A percentile compares a stretch with the other conserved stretches of the same genome.
These are phyloP conservation scores for Pavo muticus DNA, from an alignment of 2,113 vertebrate genomes.

Conservation along the genomic window DNA sequence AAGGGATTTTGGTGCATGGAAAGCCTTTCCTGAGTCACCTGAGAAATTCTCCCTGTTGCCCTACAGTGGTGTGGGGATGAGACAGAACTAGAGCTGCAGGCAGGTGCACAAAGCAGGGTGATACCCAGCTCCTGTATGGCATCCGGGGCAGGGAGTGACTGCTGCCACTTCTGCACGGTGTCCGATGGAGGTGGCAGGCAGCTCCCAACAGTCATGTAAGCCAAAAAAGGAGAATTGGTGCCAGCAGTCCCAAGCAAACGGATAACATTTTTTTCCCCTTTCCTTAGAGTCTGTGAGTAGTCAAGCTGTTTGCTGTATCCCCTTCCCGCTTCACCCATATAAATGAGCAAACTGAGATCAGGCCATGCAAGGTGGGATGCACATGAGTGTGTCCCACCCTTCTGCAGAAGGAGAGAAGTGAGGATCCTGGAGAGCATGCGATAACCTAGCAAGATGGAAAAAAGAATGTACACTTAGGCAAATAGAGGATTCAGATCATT, in stretches of 20 bases:
- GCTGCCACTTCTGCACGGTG: fast-evolving
- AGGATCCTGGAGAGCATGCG: background rate
- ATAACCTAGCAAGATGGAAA: background rate
- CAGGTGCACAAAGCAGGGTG: fast-evolving
- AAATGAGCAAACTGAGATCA: background rate
- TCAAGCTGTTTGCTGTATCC: background rate
- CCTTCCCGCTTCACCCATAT: background rate
- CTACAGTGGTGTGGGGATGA: background rate
- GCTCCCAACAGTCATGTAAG: background rate
- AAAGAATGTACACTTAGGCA: background rate
- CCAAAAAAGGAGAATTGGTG: background rate
- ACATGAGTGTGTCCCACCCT: background rate
- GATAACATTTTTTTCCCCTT: background rate
- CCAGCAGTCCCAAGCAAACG: background rate
- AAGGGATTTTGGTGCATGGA: slow-evolving; percentile 46
- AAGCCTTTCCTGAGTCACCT: slow-evolving; percentile 20
- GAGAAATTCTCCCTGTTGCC: slow-evolving; percentile 2
- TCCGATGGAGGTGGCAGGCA: background rate
- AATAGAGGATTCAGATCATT: background rate
- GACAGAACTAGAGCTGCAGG: background rate
- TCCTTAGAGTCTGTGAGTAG: background rate
- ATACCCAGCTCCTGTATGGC: background rate
- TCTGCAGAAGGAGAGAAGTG: background rate
- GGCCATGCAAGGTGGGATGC: background rate
- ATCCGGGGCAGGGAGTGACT: background rate